Percentiles rank a stretch among this genome's conserved stretches.
These are phyloP conservation scores for Polymixis lichenea DNA, from an alignment of 2,888 invertebrate genomes.

Conservation along the genomic window DNA sequence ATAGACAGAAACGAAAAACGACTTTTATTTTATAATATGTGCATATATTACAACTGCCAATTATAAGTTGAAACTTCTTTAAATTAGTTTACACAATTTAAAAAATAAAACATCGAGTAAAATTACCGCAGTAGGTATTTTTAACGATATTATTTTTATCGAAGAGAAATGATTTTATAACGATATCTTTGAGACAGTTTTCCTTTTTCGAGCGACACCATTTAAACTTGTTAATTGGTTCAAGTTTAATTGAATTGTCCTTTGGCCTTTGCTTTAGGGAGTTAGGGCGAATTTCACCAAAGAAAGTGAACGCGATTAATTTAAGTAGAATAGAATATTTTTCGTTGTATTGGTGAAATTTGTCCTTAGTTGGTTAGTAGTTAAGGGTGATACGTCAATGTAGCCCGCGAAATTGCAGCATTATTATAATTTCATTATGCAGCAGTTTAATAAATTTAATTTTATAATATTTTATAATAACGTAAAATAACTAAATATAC, in stretches of 20 bases:
- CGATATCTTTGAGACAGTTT: conserved; percentile 2
- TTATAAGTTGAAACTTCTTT: conserved; percentile 5
- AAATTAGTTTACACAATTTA: too few relatives aligned
- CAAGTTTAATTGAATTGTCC: conserved; percentile 15
- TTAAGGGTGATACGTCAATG: neutral
- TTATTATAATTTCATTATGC: too few relatives aligned
- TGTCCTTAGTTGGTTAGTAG: neutral
- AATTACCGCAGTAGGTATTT: neutral
- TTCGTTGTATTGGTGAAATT: too few relatives aligned
- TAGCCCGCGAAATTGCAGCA: neutral
- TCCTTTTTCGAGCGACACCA: neutral
- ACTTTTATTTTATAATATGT: neutral
- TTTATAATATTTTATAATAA: too few relatives aligned
- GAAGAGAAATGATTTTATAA: conserved; percentile 5
- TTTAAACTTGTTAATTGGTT: conserved; percentile 33
- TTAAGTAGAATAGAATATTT: too few relatives aligned
- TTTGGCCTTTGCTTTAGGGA: conserved; percentile 6
- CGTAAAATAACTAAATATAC: too few relatives aligned
- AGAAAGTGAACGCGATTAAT: too few relatives aligned
- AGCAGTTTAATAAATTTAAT: too few relatives aligned
- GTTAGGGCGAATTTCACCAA: neutral
- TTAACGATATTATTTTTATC: neutral
- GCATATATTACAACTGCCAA: neutral
- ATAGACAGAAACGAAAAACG: neutral
- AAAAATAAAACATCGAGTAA: neutral